A percentile compares a stretch with the other conserved stretches of the same genome.
Evolutionary conservation across 2,113 vertebrate genomes (phyloP).

Genomic region (Nyctibius bracteatus): DNA sequence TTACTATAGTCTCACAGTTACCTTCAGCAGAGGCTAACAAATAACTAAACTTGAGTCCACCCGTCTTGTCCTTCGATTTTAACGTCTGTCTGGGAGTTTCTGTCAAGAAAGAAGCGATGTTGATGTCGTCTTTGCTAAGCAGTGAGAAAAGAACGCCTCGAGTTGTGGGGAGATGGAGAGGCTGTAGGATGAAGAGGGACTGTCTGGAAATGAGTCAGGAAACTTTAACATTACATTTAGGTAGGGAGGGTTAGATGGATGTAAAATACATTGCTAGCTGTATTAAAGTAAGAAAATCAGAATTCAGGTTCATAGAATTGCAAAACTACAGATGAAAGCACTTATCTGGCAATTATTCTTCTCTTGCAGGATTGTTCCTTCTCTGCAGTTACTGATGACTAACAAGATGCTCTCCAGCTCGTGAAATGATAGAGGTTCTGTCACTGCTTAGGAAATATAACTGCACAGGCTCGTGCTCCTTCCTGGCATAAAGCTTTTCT

Average conservation of each 20-base stretch:
- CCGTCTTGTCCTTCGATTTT: rapidly evolving
- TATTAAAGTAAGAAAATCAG: background rate
- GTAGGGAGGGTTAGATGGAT: background rate
- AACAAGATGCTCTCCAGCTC: background rate
- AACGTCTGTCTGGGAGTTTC: background rate
- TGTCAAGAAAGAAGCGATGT: rapidly evolving
- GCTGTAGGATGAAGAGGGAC: background rate
- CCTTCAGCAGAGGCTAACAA: background rate
- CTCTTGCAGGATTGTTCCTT: background rate
- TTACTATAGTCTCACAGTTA: background rate
- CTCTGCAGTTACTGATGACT: background rate
- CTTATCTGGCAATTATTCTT: background rate
- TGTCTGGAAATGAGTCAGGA: background rate
- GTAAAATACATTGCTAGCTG: background rate
- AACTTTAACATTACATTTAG: background rate
- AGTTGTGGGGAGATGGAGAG: background rate
- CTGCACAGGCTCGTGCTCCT: background rate
- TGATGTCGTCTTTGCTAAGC: background rate
- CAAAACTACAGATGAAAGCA: background rate
- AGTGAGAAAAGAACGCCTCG: rapidly evolving
- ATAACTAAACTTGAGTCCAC: background rate
- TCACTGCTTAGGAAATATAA: background rate
- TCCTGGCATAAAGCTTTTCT: background rate
- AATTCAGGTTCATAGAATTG: background rate
- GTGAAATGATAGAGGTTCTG: background rate